A percentile compares a stretch with the other conserved stretches of the same genome.
Evolutionary conservation across 92 coral and sea anemone genomes (phyloP).

Genomic region (Scolanthus callimorphus): DNA sequence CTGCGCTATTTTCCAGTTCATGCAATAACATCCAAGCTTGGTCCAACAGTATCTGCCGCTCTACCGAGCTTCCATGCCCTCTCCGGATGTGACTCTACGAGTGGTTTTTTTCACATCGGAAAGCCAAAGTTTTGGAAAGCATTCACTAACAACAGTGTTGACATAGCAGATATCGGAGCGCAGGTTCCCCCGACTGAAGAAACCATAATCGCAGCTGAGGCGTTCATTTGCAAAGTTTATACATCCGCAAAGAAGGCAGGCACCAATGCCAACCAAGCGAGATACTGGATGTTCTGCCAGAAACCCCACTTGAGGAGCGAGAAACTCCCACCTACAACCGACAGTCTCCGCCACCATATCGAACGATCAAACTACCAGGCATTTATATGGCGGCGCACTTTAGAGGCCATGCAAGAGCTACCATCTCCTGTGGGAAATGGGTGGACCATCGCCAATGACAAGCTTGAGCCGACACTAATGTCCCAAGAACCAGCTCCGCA

Average conservation of each 20-base stretch:
- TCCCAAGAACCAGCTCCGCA: conserved; percentile 59
- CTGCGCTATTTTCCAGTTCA: conserved; percentile 40
- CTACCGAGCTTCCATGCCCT: conserved; percentile 53
- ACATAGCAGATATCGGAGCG: conserved; percentile 27
- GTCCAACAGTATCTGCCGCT: conserved; percentile 18
- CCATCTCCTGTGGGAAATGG: conserved; percentile 35
- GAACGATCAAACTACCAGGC: conserved; percentile 48
- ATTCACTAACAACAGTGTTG: conserved; percentile 14
- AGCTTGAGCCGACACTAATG: conserved; percentile 34
- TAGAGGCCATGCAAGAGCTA: conserved; percentile 19
- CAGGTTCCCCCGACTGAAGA: conserved; percentile 19
- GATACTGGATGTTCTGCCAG: conserved; percentile 55
- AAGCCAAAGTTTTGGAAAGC: conserved; percentile 42
- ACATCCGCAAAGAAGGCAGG: conserved; percentile 35
- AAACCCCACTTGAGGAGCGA: conserved; percentile 44
- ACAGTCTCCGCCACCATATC: conserved; percentile 45
- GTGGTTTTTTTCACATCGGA: conserved; percentile 36
- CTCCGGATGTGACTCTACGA: conserved; percentile 51
- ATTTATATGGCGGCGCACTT: conserved; percentile 35
- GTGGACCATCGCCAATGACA: conserved; percentile 22
- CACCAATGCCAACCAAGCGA: conserved; percentile 25
- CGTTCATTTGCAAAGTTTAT: conserved; percentile 41
- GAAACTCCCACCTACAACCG: conserved; percentile 46
- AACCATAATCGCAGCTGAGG: conserved; percentile 25
- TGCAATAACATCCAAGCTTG: conserved; percentile 38